These are phyloP conservation scores for Platorchestia sp. DNA, from an alignment of 1,140 invertebrate genomes.

Conservation along the genomic window DNA sequence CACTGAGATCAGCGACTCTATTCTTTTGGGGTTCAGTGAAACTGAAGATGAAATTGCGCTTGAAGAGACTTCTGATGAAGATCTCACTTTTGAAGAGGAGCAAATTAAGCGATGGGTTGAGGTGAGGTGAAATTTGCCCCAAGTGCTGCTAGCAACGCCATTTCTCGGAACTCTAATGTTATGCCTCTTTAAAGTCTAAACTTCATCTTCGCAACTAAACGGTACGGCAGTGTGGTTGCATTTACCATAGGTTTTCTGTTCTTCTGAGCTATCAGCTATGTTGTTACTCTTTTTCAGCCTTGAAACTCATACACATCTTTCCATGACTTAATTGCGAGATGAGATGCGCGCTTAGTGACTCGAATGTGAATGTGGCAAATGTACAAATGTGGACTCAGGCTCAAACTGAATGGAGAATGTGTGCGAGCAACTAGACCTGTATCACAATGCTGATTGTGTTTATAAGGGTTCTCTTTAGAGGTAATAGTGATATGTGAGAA, in stretches of 20 bases:
- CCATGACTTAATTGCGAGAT: background rate
- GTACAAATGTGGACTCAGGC: background rate
- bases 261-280: background rate
- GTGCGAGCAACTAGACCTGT: background rate
- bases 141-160: background rate
- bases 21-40: constrained; percentile 64
- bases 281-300: background rate
- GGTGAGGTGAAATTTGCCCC: constrained; percentile 57
- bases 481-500: background rate
- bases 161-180: background rate
- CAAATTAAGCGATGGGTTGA: constrained; percentile 61
- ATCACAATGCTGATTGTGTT: background rate
- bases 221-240: background rate
- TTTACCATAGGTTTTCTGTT: background rate
- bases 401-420: background rate
- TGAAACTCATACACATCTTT: background rate
- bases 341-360: background rate
- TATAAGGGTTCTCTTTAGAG: background rate
- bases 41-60: constrained; percentile 65
- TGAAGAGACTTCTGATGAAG: constrained; percentile 66
- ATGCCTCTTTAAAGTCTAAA: constrained; percentile 28
- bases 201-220: constrained; percentile 13
- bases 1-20: constrained; percentile 63
- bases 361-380: background rate
- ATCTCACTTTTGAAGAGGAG: constrained; percentile 66